Evolutionary conservation across 2,113 vertebrate species (phyloP).

Genomic region (Chitala chitala): DNA sequence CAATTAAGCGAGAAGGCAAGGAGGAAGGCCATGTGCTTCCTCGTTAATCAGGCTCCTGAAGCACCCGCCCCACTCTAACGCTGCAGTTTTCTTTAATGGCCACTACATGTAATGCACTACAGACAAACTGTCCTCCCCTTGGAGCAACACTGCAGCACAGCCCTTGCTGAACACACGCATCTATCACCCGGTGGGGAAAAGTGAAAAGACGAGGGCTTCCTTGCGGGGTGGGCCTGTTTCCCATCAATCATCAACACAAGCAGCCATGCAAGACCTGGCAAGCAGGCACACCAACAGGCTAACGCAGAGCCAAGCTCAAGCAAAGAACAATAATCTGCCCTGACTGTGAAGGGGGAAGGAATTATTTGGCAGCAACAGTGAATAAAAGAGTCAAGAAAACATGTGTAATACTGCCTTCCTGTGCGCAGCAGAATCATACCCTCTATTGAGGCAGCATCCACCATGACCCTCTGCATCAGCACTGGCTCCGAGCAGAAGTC

Average conservation of each 20-base stretch:
- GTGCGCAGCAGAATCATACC: slow-evolving; percentile 58
- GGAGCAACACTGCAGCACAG: not conserved
- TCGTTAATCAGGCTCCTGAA: too few species aligned
- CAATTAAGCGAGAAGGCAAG: not conserved
- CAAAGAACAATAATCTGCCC: not conserved
- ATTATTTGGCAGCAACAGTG: too few species aligned
- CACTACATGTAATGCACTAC: not conserved
- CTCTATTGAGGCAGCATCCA: slow-evolving; percentile 96
- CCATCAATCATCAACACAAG: too few species aligned
- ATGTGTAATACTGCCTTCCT: too few species aligned
- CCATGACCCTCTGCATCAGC: slow-evolving; percentile 97
- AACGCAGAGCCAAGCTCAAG: too few species aligned
- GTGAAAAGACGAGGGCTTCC: not conserved
- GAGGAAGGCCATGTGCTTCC: not conserved
- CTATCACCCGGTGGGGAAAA: not conserved
- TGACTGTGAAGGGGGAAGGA: too few species aligned
- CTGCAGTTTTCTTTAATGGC: not conserved
- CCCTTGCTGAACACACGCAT: not conserved
- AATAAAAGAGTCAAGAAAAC: too few species aligned
- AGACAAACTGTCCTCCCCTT: not conserved
- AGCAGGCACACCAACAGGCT: not conserved
- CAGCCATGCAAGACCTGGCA: not conserved
- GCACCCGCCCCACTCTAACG: too few species aligned
- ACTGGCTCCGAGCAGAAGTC: slow-evolving; percentile 97
- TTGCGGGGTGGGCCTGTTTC: not conserved